phyloP scores from a whole-genome alignment of 2,113 vertebrate genomes.

The Tringa solitaria region DNA sequence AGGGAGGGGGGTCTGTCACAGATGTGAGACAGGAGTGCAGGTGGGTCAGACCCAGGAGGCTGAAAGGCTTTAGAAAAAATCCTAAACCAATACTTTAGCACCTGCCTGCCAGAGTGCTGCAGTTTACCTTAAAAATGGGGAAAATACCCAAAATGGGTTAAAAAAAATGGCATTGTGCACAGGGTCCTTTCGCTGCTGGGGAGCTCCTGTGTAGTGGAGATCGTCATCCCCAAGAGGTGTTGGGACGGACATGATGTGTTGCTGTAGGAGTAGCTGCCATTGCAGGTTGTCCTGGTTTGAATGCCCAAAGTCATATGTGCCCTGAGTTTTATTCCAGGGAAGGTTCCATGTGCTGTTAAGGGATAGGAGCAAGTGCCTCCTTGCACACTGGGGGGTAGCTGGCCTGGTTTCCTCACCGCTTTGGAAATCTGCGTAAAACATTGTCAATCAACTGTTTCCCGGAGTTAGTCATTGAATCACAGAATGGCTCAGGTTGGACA shows the following conservation, averaged over 20 bases:
- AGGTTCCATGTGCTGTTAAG: background rate
- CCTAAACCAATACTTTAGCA: background rate
- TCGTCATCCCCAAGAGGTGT: background rate
- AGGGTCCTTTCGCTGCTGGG: accelerated
- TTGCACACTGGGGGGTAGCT: accelerated
- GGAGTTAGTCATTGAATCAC: background rate
- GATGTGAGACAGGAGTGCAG: background rate
- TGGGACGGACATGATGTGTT: background rate
- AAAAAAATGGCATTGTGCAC: background rate
- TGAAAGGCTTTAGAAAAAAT: background rate
- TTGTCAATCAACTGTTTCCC: background rate
- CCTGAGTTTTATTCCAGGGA: background rate
- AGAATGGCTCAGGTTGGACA: background rate
- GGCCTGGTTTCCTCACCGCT: background rate
- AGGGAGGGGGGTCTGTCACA: no score
- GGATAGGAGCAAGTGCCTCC: background rate
- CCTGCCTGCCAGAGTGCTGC: background rate
- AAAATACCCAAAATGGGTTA: background rate
- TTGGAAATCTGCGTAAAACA: background rate
- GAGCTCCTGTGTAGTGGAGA: background rate
- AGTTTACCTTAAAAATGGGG: background rate
- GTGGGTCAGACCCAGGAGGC: background rate
- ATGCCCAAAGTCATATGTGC: accelerated
- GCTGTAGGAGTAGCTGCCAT: background rate
- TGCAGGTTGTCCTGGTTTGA: background rate